These are phyloP conservation scores for Imbricaverruca yamaguchii DNA, from an alignment of 2,888 invertebrate genomes.

Conservation along the genomic window DNA sequence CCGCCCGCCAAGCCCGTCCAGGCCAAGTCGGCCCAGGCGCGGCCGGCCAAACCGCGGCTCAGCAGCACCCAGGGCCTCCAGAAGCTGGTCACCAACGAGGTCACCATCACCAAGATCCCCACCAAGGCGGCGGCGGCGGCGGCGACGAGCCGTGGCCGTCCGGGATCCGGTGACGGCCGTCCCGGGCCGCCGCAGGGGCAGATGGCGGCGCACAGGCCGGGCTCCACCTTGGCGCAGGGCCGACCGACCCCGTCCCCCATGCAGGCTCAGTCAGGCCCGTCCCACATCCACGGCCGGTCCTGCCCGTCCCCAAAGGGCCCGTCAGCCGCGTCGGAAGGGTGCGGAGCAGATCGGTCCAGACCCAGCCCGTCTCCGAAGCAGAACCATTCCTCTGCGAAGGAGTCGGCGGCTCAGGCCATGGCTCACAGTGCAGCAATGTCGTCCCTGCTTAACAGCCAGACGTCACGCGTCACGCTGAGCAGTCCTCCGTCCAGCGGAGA, in stretches of 20 bases:
- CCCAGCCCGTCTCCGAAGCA: background rate
- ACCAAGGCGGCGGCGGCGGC: background rate
- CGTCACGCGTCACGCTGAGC: background rate
- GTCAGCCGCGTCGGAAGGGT: background rate
- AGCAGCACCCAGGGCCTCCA: background rate
- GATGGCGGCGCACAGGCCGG: background rate
- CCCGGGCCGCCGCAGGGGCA: no score
- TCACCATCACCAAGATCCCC: background rate
- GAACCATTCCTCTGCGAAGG: no score
- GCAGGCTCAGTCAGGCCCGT: no score
- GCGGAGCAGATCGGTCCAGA: no score
- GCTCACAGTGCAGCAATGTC: background rate
- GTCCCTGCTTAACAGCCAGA: background rate
- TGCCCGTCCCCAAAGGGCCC: background rate
- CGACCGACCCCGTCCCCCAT: no score
- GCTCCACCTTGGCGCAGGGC: background rate
- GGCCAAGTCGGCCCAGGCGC: background rate
- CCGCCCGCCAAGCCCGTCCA: background rate
- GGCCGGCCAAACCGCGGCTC: background rate
- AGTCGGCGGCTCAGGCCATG: no score
- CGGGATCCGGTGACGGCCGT: no score
- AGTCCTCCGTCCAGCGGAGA: background rate
- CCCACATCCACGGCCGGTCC: no score
- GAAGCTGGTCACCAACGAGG: conserved; percentile 1
- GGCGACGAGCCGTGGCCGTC: background rate